These are phyloP conservation scores for Suncus etruscus DNA, from an alignment of 2,113 vertebrate genomes.

Conservation along the genomic window DNA sequence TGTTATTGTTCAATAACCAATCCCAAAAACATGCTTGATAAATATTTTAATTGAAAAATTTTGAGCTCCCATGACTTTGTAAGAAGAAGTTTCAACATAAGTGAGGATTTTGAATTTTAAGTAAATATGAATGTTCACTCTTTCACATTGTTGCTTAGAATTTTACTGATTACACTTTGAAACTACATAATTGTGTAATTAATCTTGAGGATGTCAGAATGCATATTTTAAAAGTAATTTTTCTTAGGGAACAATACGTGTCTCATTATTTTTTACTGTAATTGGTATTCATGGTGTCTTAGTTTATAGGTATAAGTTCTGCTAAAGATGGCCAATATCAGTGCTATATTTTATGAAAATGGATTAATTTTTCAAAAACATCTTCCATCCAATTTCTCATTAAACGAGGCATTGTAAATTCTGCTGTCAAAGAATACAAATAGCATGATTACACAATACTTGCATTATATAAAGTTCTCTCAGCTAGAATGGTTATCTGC, in stretches of 20 bases:
- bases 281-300: constrained; percentile 77
- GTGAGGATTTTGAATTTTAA: constrained; percentile 41
- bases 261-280: constrained; percentile 71
- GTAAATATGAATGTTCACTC: constrained; percentile 67
- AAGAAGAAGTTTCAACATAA: constrained; percentile 54
- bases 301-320: constrained; percentile 69
- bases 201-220: constrained; percentile 71
- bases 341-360: constrained; percentile 72
- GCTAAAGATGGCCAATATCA: constrained; percentile 66
- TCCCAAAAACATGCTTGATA: constrained; percentile 37
- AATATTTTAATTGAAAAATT: constrained; percentile 52
- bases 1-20: constrained; percentile 27
- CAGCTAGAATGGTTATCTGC: constrained; percentile 56
- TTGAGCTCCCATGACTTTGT: constrained; percentile 56
- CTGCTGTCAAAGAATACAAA: constrained; percentile 73
- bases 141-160: constrained; percentile 63
- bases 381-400: constrained; percentile 72
- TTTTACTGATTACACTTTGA: constrained; percentile 73
- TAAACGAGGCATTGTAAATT: constrained; percentile 77
- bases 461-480: constrained; percentile 39
- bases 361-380: constrained; percentile 79
- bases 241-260: constrained; percentile 72
- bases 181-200: constrained; percentile 74
- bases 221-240: constrained; percentile 78
- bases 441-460: constrained; percentile 74